Evolutionary conservation across 2,797 vertebrate genomes (phyloP).

Genomic region (Ataeniobius toweri): DNA sequence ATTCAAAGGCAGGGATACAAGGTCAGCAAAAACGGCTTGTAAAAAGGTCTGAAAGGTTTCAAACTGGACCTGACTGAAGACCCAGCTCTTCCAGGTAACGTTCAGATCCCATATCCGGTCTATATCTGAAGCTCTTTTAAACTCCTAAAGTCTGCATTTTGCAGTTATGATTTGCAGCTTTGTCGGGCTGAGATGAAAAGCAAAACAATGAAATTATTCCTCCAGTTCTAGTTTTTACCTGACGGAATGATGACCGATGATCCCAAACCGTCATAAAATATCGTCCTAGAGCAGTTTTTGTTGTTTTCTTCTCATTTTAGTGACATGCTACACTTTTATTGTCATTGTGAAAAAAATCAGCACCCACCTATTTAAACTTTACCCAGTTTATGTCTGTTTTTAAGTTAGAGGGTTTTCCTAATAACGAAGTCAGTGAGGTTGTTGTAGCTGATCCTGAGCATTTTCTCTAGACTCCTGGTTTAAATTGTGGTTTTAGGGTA

Average conservation of each 20-base stretch:
- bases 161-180: not conserved
- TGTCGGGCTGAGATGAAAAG: not conserved
- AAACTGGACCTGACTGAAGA: not conserved
- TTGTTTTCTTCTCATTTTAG: not conserved
- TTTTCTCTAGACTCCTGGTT: too few species aligned
- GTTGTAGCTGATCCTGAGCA: too few species aligned
- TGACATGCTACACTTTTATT: not conserved
- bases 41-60: not conserved
- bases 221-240: not conserved
- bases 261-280: too few species aligned
- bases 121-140: not conserved
- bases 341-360: too few species aligned
- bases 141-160: not conserved
- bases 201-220: not conserved
- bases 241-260: too few species aligned
- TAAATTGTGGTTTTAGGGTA: too few species aligned
- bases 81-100: not conserved
- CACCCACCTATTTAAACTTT: too few species aligned
- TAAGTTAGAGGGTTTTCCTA: too few species aligned
- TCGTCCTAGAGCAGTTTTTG: not conserved
- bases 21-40: not conserved
- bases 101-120: too few species aligned
- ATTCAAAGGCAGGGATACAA: conserved; percentile 12
- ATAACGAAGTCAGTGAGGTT: too few species aligned
- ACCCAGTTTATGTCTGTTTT: too few species aligned